Evolutionary conservation across 2,797 vertebrate species (phyloP), one percentile per base, ranked within the genome.

Genomic region (Tapirus indicus): DNA sequence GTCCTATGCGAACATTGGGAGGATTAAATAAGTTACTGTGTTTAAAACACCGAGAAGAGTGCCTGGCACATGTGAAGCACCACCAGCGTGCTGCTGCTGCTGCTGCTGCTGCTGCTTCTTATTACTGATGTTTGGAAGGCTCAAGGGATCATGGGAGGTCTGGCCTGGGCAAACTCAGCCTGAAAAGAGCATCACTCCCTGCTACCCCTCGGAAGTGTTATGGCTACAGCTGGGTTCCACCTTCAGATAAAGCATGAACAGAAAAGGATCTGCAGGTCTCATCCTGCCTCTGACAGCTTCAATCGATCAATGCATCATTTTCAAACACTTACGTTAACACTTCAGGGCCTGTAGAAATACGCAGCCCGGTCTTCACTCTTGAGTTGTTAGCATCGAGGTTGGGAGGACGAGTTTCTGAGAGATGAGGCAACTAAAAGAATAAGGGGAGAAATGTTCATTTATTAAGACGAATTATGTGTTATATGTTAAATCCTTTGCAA

Each of bases 401-500:
- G 60, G 27, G 91, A 74, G 25, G 60, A 27, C 44, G 47, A 7
- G 10, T 54, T 90, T 84, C 88, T 87, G 72, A 78, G 20, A 88
- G 32, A 80, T 11, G n/a, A 88, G 47, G 32, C 38, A 89, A 89
- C 93, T 62, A 52, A 96, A 49, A 91, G 25, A 90, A 56, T 52
- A 80, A 78, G 16, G 41, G 56, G 23, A 54, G 18, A 82, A 49
- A 74, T 68, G 84, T 93, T 78, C 25, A 62, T 71, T 88, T 69
- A 68, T 71, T 93, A 87, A 94, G 75, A 86, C 14, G 44, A 56
- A 68, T 44, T 93, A 21, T 47, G 16, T 27, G 72, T 58, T 83
- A 47, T 41, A 38, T 85, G 7, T 56, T 75, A 66, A 94, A 78
- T 93, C 58, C 18, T 96, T 95, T 58, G 66, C 41, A 93, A 95